Evolutionary conservation across 2,888 invertebrate species (phyloP), one percentile per base, ranked within the genome.

Genomic region (Pantelozetes paolii): DNA sequence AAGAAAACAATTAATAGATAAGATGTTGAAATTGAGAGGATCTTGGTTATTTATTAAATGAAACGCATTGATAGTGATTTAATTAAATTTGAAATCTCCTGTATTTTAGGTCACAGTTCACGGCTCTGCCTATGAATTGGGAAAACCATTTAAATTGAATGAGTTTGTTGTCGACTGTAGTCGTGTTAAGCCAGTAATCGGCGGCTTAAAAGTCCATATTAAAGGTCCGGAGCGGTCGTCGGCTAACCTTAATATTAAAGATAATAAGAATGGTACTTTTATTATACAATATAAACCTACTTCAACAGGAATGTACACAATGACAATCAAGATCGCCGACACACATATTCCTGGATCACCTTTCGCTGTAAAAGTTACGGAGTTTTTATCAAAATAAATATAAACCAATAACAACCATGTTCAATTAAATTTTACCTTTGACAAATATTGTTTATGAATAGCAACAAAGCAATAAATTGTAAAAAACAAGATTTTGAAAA

Each of bases 181-280:
- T 11, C 30, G 13, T 5, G 72, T 72, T 11, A 57, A 57, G 40
- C 72, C 72, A 15, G 59, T 59, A 2, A 42, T 72, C 36, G 72
- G 73, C n/a, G 40, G 32, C 32, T 48, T 74, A 11, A 71, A 72
- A 42, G 71, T 62, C 3, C 71, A 71, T 20, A 40, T 73, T n/a
- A 74, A 74, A 50, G 72, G 71, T 15, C 74, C 72, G 3, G 36
- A 54, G 15, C 20, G 71, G 23, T 32, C 62, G 2, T 40, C 71
- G 18, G 71, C 74, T 15, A 15, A 40, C 1, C 32, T 74, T 9
- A 57, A 75, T n/a, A 42, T 74, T n/a, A 11, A 20, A n/a, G 74
- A 74, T 26, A 74, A 74, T 30, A 54, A 72, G 20, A 72, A 74
- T 67, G 74, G 74, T 23, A 74, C 74, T 11, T 74, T 30, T 28